Evolutionary conservation across 2,797 vertebrate species (phyloP), one percentile per base, ranked within the genome.

Genomic region (Coccyzus lansbergi): DNA sequence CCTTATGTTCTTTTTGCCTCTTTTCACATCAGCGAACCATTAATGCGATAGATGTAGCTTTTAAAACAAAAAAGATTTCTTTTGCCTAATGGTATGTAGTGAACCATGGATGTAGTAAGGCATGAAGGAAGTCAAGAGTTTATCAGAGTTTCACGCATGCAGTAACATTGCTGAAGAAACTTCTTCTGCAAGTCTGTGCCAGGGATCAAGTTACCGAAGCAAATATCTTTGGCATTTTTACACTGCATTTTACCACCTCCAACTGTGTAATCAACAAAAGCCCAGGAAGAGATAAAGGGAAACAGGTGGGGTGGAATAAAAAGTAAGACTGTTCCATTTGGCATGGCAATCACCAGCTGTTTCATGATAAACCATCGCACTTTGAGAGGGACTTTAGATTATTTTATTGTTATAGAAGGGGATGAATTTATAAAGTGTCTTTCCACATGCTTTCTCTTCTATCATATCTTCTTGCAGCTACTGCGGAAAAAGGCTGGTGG

Each of bases 171-270:
- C 53, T 74, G 67, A 72, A 82, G 67, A 91, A 94, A 92, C 60
- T 91, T 81, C 48, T 22, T 81, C 48, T 22, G 15, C 24, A 71
- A 91, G 63, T 62, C 92, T 3, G 6, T 80, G 67, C 31, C 64
- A 89, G 38, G 31, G 89, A 95, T 94, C 71, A 38, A 5, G 48
- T 95, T 90, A 94, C 92, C 3, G n/a, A 86, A 92, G 44, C 60
- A 95, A 96, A 95, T 86, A 96, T 90, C 91, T 92, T 71, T 24
- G 92, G 95, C 76, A 89, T 95, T 95, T 96, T 92, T 70, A 91
- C 2, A 22, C 83, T 48, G 51, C 9, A 56, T 92, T 96, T 95
- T 90, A 92, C 78, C 88, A 94, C 74, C 79, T 96, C 74, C 53
- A 83, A 93, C 90, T 92, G 81, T 34, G 33, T 53, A 69, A 77